Evolutionary conservation across 2,113 vertebrate species (phyloP).

Genomic region (Helogale parvula): DNA sequence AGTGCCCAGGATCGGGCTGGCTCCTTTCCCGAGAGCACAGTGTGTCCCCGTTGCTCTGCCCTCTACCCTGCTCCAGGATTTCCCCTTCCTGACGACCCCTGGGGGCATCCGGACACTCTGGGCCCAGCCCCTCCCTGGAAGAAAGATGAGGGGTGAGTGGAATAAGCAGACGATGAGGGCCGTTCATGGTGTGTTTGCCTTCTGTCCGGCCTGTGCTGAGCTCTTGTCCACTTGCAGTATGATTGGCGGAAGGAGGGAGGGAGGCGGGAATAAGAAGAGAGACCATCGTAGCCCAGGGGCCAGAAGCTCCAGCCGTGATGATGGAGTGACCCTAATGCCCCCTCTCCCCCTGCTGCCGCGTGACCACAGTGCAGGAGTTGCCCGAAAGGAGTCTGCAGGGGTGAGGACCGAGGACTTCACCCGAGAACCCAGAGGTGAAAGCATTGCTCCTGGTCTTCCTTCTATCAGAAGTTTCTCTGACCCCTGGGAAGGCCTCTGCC

Average conservation of each 20-base stretch:
- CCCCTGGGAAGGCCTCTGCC: not conserved
- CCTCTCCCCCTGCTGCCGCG: not conserved
- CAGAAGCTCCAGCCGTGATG: not conserved
- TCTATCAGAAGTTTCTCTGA: not conserved
- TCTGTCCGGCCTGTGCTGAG: not conserved
- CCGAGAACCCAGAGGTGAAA: too few relatives aligned
- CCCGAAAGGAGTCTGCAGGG: not conserved
- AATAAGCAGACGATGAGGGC: not conserved
- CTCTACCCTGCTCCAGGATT: not conserved
- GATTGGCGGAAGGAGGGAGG: not conserved
- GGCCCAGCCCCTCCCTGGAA: not conserved
- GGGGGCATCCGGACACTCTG: not conserved
- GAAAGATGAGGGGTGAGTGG: not conserved
- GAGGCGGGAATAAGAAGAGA: not conserved
- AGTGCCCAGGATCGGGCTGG: not conserved
- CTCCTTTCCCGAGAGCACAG: not conserved
- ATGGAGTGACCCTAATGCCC: not conserved
- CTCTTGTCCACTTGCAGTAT: not conserved
- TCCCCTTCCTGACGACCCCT: not conserved
- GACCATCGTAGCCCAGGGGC: rapidly evolving
- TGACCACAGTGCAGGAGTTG: too few relatives aligned
- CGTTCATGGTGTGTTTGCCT: rapidly evolving
- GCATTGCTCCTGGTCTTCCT: not conserved
- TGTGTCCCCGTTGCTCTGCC: not conserved
- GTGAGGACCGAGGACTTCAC: too few relatives aligned